Base-by-base conservation (phyloP, 2,888 invertebrate genomes). In the Cybosia mesomella region DNA sequence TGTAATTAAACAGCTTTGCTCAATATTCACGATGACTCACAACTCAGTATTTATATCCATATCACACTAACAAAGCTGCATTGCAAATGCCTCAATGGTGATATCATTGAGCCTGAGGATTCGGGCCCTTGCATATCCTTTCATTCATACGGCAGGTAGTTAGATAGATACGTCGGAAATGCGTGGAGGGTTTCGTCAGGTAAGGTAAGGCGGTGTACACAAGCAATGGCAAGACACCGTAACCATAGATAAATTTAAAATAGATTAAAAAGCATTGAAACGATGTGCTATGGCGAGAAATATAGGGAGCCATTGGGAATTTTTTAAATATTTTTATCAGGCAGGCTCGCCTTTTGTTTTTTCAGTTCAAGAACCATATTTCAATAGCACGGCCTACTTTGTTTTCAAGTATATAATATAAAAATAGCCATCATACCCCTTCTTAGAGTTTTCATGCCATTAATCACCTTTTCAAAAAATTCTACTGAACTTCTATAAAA, bases 141-240 rank as follows among this genome's bases (percentile, higher is more conserved):
- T 75, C 85, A 83, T 84, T 84, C 85, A 84, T 68, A 64, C 32
- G 67, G 36, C 84, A 81, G 80, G 82, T 81, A 84, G 71, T 57
- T 60, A 60, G 77, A 73, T 73, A 58, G 75, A 70, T 71, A 62
- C 53, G 71, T 77, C 72, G 72, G 78, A 75, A 72, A 75, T 68
- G 57, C 71, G 60, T 58, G 61, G 58, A 54, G 63, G 66, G 71
- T 57, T 61, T 70, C 75, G 39, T 43, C 77, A 77, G 77, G 75
- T 75, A 80, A 64, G 58, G 39, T 77, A 71, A 75, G 13, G 64
- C 13, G 9, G 9, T 9, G 39, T 24, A n/a, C 55, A 73, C 74
- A 79, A 57, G 22, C 53, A 21, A 11, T 28, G 13, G 34, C 8
- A 54, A 67, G 22, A 62, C 22, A 28, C 34, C 32, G 58, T 21